Evolutionary conservation across 2,888 invertebrate species (phyloP).

Genomic region (Megalurothrips usitatus): DNA sequence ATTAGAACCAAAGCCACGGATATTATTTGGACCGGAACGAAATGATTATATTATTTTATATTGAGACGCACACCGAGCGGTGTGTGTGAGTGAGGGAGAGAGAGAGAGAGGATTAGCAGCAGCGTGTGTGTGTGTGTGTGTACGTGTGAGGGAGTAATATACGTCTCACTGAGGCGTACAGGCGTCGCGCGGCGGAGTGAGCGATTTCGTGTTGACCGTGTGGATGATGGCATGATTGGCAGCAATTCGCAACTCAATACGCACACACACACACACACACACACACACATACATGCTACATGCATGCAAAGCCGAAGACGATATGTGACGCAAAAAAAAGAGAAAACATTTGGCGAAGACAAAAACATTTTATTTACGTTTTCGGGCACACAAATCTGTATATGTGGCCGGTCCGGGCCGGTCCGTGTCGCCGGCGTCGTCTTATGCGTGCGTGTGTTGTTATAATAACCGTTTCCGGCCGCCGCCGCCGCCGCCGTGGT

Average conservation of each 20-base stretch:
- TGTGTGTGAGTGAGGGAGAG: background rate
- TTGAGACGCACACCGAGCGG: background rate
- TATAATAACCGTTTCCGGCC: too few relatives aligned
- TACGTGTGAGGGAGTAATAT: background rate
- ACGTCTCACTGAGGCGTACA: background rate
- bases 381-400: too few relatives aligned
- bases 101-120: background rate
- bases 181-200: background rate
- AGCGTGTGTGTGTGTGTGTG: background rate
- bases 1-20: background rate
- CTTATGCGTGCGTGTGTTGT: too few relatives aligned
- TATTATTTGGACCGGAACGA: constrained; percentile 21
- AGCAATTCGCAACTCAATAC: background rate
- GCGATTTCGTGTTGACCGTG: background rate
- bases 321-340: background rate
- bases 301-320: background rate
- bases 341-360: background rate
- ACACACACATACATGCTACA: background rate
- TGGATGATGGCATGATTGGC: background rate
- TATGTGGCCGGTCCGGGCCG: too few relatives aligned
- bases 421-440: too few relatives aligned
- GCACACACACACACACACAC: background rate
- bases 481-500: too few relatives aligned
- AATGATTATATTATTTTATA: constrained; percentile 8
- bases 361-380: background rate